Percentiles rank a stretch among this genome's conserved stretches.
Evolutionary conservation across 2,797 vertebrate species (phyloP).

Genomic region (Arctocebus calabarensis): DNA sequence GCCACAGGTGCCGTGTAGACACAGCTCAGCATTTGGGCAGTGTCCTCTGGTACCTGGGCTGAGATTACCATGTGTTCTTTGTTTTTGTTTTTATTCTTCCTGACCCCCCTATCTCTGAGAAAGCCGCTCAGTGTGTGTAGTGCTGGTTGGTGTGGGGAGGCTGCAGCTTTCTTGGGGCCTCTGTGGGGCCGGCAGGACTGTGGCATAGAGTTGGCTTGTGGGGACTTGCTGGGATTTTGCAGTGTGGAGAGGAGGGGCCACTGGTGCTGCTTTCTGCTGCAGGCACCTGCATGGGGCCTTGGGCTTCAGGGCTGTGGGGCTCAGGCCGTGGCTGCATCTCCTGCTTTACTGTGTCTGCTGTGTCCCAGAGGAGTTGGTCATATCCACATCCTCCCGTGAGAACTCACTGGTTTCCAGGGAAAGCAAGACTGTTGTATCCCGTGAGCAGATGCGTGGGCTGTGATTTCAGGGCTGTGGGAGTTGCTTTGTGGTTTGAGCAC

Average conservation of each 20-base stretch:
- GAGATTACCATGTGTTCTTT: slow-evolving; percentile 54
- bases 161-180: background rate
- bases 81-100: background rate
- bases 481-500: background rate
- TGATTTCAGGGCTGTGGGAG: fast-evolving
- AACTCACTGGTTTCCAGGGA: background rate
- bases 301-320: background rate
- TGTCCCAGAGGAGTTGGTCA: background rate
- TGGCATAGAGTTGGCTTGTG: background rate
- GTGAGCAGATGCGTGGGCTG: background rate
- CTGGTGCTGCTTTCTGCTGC: background rate
- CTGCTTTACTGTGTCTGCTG: background rate
- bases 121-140: background rate
- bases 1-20: slow-evolving; percentile 75
- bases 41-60: background rate
- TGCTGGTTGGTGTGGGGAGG: background rate
- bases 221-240: background rate
- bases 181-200: background rate
- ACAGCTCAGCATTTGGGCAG: slow-evolving; percentile 23
- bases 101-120: too few relatives aligned
- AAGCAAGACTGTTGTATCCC: background rate
- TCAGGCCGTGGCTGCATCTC: background rate
- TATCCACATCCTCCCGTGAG: background rate
- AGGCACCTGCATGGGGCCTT: too few relatives aligned
- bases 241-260: too few relatives aligned